Percentiles rank a stretch among this genome's conserved stretches.
phyloP scores from a whole-genome alignment of 2,888 invertebrate species.

The Chrysolina oricalcia region DNA sequence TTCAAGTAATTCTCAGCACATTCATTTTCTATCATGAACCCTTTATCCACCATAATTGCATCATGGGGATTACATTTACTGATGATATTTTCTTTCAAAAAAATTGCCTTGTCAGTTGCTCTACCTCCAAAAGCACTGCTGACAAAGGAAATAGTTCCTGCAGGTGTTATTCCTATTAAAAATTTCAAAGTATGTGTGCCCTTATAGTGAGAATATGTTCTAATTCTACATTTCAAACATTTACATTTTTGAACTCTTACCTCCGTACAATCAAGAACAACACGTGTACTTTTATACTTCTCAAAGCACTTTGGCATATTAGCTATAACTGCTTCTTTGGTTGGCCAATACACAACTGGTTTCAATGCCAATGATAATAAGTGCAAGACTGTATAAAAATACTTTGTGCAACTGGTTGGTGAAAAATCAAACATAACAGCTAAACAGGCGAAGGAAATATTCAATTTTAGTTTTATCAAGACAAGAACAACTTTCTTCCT shows the following conservation, averaged over 20 bases:
- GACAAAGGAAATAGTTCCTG: constrained; percentile 30
- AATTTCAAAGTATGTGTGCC: constrained; percentile 24
- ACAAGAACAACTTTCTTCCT: constrained; percentile 33
- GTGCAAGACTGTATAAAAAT: constrained; percentile 33
- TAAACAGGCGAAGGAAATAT: constrained; percentile 35
- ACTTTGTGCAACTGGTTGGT: constrained; percentile 32
- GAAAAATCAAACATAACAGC: constrained; percentile 29
- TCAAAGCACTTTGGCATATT: constrained; percentile 29
- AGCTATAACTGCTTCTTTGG: constrained; percentile 28
- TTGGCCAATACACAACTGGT: constrained; percentile 30
- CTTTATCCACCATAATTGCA: too few species aligned
- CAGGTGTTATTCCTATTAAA: constrained; percentile 33
- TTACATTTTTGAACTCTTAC: constrained; percentile 33
- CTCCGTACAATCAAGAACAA: constrained; percentile 31
- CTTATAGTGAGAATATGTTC: constrained; percentile 34
- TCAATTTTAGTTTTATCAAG: constrained; percentile 31
- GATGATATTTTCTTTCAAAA: too few species aligned
- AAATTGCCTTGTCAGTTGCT: constrained; percentile 33
- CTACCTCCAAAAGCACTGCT: constrained; percentile 29
- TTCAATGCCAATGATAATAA: constrained; percentile 32
- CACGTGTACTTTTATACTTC: constrained; percentile 36
- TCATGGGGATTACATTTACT: too few species aligned
- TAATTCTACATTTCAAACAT: too few species aligned
- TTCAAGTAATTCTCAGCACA: too few species aligned
- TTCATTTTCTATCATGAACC: too few species aligned